Base-by-base conservation (phyloP, 2,888 invertebrate genomes). In the Pristionchus japonicus region DNA sequence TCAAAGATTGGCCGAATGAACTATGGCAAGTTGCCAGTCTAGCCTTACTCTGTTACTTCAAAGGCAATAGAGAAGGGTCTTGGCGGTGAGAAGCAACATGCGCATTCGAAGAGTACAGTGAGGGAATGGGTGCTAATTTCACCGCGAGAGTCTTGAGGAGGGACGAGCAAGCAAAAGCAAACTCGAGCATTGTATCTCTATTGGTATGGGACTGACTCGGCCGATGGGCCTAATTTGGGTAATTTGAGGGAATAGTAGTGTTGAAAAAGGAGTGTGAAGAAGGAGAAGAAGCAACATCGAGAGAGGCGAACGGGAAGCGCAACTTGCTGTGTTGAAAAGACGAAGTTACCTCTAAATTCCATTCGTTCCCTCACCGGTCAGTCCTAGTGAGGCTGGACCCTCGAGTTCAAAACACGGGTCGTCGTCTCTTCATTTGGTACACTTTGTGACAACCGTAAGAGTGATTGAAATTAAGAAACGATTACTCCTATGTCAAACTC, bases 261-360 rank as follows among this genome's bases (percentile, higher is more conserved):
- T 70, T 34, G 70, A 70, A 70, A 70, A 70, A 70, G 70, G 70
- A n/a, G n/a, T n/a, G n/a, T n/a, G n/a, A n/a, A n/a, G n/a, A n/a
- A n/a, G 9, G 37, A 6, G 70, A 37, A 13, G 34, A 64, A 34
- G 70, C 70, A 70, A 70, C 70, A 70, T 27, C 64, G 64, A 27
- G 61, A 67, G 15, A 3, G 15, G 3, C 15, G 17, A n/a, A 23
- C 9, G 57, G 57, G 23, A 57, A 57, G 57, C n/a, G 57, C 20
- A 57, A 57, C n/a, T 6, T 57, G 57, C n/a, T n/a, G 3, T 57
- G 57, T 57, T 23, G 57, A 57, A 57, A 57, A n/a, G 23, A 9
- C 9, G 52, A 52, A 17, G 17, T 17, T 20, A 17, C 23, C 17
- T 52, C 52, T 52, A 2, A 20, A 3, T 52, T 52, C 17, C 4